phyloP scores from a whole-genome alignment of 2,888 invertebrate genomes.

The Lepidochrysops patricia region DNA sequence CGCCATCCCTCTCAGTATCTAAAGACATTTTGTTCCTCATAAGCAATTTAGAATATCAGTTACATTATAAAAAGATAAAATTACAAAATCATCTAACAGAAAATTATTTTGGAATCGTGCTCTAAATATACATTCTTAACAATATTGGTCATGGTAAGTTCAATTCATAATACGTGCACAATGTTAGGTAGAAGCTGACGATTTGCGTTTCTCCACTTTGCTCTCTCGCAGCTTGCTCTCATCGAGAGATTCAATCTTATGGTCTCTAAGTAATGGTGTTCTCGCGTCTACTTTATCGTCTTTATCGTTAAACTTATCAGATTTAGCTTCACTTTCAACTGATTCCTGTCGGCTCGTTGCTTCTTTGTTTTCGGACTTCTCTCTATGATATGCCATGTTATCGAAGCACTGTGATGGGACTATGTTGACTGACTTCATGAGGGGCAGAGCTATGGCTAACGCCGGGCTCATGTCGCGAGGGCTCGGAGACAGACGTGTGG shows the following conservation, averaged over 20 bases:
- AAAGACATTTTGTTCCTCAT: slow-evolving; percentile 6
- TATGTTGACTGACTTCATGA: slow-evolving; percentile 73
- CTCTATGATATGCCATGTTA: slow-evolving; percentile 63
- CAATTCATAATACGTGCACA: slow-evolving; percentile 21
- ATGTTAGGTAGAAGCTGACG: slow-evolving; percentile 64
- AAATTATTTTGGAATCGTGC: neutral
- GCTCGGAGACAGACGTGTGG: slow-evolving; percentile 79
- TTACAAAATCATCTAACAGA: neutral
- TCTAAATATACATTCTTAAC: slow-evolving; percentile 32
- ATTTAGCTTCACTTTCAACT: slow-evolving; percentile 49
- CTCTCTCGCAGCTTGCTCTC: slow-evolving; percentile 61
- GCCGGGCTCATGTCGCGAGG: slow-evolving; percentile 79
- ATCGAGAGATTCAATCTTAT: slow-evolving; percentile 66
- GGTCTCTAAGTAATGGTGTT: slow-evolving; percentile 58
- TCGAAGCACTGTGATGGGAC: slow-evolving; percentile 67
- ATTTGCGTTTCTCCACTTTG: slow-evolving; percentile 63
- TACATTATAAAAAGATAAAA: slow-evolving; percentile 3
- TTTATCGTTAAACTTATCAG: slow-evolving; percentile 51
- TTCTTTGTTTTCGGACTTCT: slow-evolving; percentile 42
- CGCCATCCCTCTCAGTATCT: slow-evolving; percentile 8
- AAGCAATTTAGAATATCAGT: slow-evolving; percentile 9
- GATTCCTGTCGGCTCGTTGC: slow-evolving; percentile 50
- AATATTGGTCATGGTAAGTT: slow-evolving; percentile 46
- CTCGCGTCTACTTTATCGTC: slow-evolving; percentile 62
- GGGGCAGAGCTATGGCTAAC: slow-evolving; percentile 75